These are phyloP conservation scores for Therioaphis trifolii DNA, from an alignment of 2,888 invertebrate species.

Conservation along the genomic window DNA sequence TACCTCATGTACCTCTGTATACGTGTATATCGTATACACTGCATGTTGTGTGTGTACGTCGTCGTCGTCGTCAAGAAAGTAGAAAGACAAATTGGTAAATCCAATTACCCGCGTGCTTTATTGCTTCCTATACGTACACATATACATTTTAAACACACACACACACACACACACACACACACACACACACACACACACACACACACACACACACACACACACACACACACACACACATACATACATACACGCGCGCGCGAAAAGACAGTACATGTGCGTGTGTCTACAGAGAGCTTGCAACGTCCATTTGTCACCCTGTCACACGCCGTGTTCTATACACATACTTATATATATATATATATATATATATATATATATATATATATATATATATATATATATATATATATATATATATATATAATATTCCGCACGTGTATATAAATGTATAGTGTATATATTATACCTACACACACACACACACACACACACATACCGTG, in stretches of 20 bases:
- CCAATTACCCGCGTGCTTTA: slow-evolving; percentile 50
- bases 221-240: too few relatives aligned
- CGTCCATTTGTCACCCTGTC: slow-evolving; percentile 57
- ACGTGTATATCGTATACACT: background rate
- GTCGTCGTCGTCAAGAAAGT: slow-evolving; percentile 28
- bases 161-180: too few relatives aligned
- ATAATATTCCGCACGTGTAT: too few relatives aligned
- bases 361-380: background rate
- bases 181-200: too few relatives aligned
- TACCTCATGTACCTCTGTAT: background rate
- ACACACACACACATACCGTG: too few relatives aligned
- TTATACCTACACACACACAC: too few relatives aligned
- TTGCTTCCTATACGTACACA: slow-evolving; percentile 36
- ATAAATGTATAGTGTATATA: too few relatives aligned
- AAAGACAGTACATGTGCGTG: too few relatives aligned
- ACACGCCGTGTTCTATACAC: background rate
- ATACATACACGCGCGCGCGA: too few relatives aligned
- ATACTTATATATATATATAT: background rate
- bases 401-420: too few relatives aligned
- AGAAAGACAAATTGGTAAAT: slow-evolving; percentile 51
- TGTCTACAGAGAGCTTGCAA: background rate
- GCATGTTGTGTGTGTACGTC: background rate
- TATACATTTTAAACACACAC: too few relatives aligned
- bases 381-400: background rate
- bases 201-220: too few relatives aligned